Conservation (phyloP, 2,797 vertebrate genomes). For the Mallotus villosus region DNA sequence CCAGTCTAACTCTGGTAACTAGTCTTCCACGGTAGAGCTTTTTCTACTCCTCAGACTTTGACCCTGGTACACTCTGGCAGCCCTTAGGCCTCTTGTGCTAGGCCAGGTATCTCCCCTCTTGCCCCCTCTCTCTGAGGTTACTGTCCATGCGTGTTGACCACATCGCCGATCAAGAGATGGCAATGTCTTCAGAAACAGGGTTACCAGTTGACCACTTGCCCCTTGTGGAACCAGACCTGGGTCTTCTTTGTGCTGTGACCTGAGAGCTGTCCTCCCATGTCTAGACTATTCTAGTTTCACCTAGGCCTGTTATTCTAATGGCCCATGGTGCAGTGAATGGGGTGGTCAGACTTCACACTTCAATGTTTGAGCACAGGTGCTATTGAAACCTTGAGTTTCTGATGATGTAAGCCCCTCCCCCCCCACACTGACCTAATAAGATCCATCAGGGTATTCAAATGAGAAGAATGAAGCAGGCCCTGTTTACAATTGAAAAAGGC, state of each 20-base stretch:
- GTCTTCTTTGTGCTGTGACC: neutral
- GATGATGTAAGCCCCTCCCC: neutral
- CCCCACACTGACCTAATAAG: neutral
- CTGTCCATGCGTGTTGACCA: no score
- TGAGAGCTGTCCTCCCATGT: neutral
- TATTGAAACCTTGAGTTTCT: neutral
- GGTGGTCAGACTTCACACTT: neutral
- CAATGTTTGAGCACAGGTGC: neutral
- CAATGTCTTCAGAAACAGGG: neutral
- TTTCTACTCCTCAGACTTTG: neutral
- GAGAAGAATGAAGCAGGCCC: conserved; percentile 24
- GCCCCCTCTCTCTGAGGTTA: no score
- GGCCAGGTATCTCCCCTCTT: neutral
- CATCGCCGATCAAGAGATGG: neutral
- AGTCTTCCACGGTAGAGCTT: neutral
- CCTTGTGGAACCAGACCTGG: no score
- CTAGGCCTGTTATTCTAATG: neutral
- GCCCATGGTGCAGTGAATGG: neutral
- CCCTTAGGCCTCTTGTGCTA: neutral
- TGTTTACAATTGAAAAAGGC: conserved; percentile 33
- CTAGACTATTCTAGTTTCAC: neutral
- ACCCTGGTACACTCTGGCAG: neutral
- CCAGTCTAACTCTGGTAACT: neutral
- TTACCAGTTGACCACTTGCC: neutral
- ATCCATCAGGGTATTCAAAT: conserved; percentile 36